Evolutionary conservation across 2,888 invertebrate species (phyloP).

Genomic region (Hydrotaea diabolus): DNA sequence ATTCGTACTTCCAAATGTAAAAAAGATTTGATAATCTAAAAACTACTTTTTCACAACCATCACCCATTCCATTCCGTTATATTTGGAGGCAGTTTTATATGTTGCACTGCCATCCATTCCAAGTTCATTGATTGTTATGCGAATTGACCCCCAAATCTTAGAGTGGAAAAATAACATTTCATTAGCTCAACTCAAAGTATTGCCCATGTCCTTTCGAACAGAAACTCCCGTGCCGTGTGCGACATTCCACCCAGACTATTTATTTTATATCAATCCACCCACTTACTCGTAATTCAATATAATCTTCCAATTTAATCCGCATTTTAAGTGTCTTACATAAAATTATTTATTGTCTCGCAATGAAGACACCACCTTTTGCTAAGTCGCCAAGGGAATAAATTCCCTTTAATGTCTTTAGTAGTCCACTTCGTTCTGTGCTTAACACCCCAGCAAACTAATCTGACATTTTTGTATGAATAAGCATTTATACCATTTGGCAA

Average conservation of each 20-base stretch:
- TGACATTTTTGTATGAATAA: slow-evolving; percentile 19
- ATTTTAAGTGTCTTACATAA: not conserved
- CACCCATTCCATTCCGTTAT: too few relatives aligned
- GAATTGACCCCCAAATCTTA: too few relatives aligned
- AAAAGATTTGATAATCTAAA: too few relatives aligned
- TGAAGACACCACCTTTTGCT: not conserved
- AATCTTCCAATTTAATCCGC: not conserved
- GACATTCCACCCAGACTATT: not conserved
- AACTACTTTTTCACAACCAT: too few relatives aligned
- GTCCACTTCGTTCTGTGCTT: not conserved
- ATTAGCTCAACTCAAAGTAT: too few relatives aligned
- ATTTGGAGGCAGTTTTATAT: too few relatives aligned
- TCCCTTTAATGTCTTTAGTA: not conserved
- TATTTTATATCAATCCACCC: not conserved
- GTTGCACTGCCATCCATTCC: too few relatives aligned
- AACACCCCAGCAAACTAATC: not conserved
- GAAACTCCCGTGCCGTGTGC: too few relatives aligned
- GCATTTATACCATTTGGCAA: not conserved
- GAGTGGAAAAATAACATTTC: too few relatives aligned
- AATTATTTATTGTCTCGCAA: slow-evolving; percentile 1
- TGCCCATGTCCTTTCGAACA: too few relatives aligned
- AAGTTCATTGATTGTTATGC: too few relatives aligned
- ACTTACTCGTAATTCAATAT: not conserved
- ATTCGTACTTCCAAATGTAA: too few relatives aligned
- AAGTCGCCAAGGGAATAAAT: not conserved